phyloP scores from a whole-genome alignment of 2,888 invertebrate species.

The Cyclophora punctaria region DNA sequence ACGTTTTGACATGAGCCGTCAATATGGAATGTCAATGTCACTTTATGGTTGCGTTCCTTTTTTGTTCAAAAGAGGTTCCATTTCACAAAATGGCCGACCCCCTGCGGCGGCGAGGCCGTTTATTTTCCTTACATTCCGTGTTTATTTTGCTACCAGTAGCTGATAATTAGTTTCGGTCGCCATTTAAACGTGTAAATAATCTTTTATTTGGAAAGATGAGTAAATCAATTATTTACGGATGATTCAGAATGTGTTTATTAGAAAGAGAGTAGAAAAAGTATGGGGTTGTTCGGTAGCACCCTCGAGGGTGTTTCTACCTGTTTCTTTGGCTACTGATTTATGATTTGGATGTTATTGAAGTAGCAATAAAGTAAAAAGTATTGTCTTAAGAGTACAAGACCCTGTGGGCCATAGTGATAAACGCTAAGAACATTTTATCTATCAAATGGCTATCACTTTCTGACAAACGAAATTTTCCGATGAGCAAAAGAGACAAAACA shows the following conservation, averaged over 20 bases:
- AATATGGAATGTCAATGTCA: constrained; percentile 29
- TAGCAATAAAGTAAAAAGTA: no score
- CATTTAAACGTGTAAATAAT: constrained; percentile 64
- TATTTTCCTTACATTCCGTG: constrained; percentile 14
- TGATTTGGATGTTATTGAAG: no score
- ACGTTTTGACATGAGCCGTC: constrained; percentile 57
- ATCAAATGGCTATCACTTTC: no score
- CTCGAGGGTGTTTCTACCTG: no score
- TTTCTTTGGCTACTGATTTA: no score
- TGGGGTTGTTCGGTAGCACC: no score
- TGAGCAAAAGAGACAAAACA: no score
- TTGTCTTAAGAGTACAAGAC: no score
- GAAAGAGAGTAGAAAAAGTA: background rate
- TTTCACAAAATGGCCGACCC: constrained; percentile 35
- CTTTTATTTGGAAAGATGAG: constrained; percentile 42
- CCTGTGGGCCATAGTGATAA: no score
- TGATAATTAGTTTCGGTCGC: constrained; percentile 67
- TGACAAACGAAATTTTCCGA: no score
- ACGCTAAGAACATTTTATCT: no score
- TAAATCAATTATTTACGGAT: constrained; percentile 36
- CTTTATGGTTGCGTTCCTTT: constrained; percentile 57
- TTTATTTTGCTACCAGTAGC: constrained; percentile 61
- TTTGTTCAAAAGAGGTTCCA: constrained; percentile 60
- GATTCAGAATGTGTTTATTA: constrained; percentile 4
- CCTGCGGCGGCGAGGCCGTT: constrained; percentile 44